A percentile compares a stretch with the other conserved stretches of the same genome.
These are phyloP conservation scores for Daptonema setosum DNA, from an alignment of 2,888 invertebrate species.

Conservation along the genomic window DNA sequence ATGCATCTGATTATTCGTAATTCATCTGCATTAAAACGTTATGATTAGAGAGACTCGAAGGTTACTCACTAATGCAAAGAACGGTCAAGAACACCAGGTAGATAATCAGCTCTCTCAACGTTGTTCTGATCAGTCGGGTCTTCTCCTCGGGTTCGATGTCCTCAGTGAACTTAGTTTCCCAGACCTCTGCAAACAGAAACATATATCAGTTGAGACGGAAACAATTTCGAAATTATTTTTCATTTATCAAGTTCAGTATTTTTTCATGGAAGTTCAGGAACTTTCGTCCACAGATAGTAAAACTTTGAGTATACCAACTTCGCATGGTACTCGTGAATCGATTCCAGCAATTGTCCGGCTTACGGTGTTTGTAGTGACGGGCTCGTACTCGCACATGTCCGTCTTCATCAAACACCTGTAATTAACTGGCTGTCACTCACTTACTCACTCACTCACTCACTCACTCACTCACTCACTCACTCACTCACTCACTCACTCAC, in stretches of 20 bases:
- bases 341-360: not conserved
- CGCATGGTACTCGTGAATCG: not conserved
- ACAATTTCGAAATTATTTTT: too few relatives aligned
- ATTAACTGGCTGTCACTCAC: too few relatives aligned
- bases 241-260: too few relatives aligned
- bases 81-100: slow-evolving; percentile 30
- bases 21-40: too few relatives aligned
- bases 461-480: too few relatives aligned
- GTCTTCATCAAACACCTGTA: not conserved
- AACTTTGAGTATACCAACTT: too few relatives aligned
- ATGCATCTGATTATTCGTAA: too few relatives aligned
- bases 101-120: slow-evolving; percentile 30
- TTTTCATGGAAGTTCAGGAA: too few relatives aligned
- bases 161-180: slow-evolving; percentile 9
- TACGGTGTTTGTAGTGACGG: not conserved
- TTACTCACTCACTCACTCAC: too few relatives aligned
- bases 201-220: not conserved
- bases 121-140: slow-evolving; percentile 29
- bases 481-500: too few relatives aligned
- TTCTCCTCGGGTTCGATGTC: slow-evolving; percentile 4
- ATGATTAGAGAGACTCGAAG: too few relatives aligned
- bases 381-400: not conserved
- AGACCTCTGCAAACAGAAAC: not conserved
- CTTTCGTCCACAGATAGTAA: too few relatives aligned
- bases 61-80: slow-evolving; percentile 30